A percentile compares a stretch with the other conserved stretches of the same genome.
phyloP scores from a whole-genome alignment of 2,113 vertebrate genomes.

The Piprites chloris region DNA sequence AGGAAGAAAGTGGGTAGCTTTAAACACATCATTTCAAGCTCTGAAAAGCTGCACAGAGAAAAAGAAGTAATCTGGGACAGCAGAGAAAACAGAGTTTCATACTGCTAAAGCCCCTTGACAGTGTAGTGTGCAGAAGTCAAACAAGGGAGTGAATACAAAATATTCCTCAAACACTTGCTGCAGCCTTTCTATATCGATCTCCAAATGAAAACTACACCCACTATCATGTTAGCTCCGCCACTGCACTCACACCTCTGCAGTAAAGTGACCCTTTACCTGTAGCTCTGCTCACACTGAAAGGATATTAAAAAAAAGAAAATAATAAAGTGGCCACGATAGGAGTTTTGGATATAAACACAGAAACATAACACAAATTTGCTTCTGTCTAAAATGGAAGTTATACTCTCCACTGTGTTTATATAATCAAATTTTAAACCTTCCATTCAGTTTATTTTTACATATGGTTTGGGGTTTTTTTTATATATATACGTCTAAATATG shows the following conservation, averaged over 20 bases:
- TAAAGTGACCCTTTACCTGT: neutral
- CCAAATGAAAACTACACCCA: neutral
- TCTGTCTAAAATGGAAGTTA: neutral
- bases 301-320: neutral
- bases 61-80: neutral
- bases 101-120: neutral
- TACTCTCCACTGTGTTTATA: neutral
- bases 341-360: neutral
- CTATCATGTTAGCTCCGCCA: neutral
- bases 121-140: neutral
- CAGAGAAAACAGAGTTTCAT: slow-evolving; percentile 3
- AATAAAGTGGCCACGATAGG: neutral
- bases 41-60: neutral
- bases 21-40: neutral
- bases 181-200: neutral
- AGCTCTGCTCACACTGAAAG: neutral
- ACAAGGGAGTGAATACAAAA: neutral
- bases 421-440: neutral
- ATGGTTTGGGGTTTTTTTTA: neutral
- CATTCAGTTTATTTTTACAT: neutral
- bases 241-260: neutral
- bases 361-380: neutral
- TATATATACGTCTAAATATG: neutral
- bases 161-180: neutral
- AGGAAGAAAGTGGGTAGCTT: neutral